Conservation (phyloP, 2,888 invertebrate genomes). For the Strigamia maritima region DNA sequence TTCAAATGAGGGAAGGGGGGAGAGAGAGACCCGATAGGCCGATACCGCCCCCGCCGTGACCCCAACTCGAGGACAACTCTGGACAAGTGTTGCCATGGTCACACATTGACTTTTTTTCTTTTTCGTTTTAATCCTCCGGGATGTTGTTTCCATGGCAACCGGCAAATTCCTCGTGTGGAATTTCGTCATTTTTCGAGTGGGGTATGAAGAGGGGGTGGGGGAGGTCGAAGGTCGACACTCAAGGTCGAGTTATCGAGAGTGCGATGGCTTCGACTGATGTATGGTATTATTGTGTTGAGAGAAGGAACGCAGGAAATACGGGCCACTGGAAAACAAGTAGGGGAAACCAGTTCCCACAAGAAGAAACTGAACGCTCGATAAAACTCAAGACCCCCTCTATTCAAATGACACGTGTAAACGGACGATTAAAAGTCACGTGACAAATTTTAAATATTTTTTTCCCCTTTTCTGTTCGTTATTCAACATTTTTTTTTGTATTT, state of each 20-base stretch:
- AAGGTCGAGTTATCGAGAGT: background rate
- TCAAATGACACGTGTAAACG: background rate
- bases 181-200: background rate
- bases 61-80: background rate
- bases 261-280: background rate
- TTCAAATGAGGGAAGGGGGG: background rate
- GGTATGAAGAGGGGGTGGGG: background rate
- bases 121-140: background rate
- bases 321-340: constrained; percentile 1
- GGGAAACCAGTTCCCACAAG: constrained; percentile 18
- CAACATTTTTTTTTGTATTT: too few species aligned
- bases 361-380: constrained; percentile 12
- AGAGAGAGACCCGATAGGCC: background rate
- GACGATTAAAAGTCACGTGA: background rate
- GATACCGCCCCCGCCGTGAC: background rate
- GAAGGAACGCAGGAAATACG: background rate
- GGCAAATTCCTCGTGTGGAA: background rate
- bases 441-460: too few species aligned
- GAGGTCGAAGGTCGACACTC: background rate
- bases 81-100: background rate
- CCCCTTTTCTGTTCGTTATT: too few species aligned
- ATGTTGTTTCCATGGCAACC: background rate
- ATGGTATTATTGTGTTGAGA: background rate
- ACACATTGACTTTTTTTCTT: background rate
- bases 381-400: background rate